phyloP scores from a whole-genome alignment of 2,888 invertebrate species.

The Cremastinae sp. region DNA sequence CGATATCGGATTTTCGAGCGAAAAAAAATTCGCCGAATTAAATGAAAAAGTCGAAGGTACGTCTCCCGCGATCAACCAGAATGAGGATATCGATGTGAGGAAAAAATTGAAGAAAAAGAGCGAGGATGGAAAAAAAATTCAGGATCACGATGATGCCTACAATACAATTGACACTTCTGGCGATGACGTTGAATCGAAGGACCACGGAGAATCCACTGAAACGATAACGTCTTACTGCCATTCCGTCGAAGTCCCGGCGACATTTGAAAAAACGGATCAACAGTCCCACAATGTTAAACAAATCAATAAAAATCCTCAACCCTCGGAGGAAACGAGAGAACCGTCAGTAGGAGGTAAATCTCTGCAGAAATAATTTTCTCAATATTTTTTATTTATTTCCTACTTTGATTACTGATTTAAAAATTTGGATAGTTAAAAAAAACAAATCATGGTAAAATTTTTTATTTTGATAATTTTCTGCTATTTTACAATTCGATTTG shows the following conservation, averaged over 20 bases:
- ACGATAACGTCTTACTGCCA: neutral
- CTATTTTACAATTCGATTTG: too few species aligned
- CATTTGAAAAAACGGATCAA: neutral
- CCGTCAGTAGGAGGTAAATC: neutral
- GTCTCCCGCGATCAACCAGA: too few species aligned
- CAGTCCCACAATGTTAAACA: neutral
- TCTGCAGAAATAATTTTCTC: too few species aligned
- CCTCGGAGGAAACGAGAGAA: neutral
- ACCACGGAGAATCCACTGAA: neutral
- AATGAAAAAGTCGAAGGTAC: neutral
- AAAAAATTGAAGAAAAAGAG: too few species aligned
- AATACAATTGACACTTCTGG: slow-evolving; percentile 38
- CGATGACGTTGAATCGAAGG: neutral
- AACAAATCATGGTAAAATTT: too few species aligned
- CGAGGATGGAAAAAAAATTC: neutral
- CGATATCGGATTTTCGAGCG: neutral
- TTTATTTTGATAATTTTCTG: too few species aligned
- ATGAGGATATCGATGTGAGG: too few species aligned
- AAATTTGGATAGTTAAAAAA: too few species aligned
- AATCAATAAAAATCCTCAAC: neutral
- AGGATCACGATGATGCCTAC: slow-evolving; percentile 21
- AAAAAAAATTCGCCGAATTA: neutral
- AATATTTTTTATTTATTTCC: too few species aligned
- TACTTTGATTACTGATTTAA: too few species aligned
- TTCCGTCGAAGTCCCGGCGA: neutral